These are phyloP conservation scores for Ichneumon xanthorius DNA, from an alignment of 2,888 invertebrate species.

Conservation along the genomic window DNA sequence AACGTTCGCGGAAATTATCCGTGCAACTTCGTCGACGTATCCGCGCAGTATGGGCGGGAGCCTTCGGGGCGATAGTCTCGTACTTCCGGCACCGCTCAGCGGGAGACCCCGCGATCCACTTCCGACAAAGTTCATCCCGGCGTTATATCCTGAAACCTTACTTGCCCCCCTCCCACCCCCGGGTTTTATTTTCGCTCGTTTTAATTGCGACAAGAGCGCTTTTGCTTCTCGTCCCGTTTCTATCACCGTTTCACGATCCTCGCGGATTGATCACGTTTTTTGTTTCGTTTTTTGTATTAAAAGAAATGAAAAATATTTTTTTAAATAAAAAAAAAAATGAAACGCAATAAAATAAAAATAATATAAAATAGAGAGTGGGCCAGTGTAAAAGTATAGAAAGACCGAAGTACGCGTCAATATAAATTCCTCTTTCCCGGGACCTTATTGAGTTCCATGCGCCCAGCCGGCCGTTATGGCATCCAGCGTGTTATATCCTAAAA, in stretches of 20 bases:
- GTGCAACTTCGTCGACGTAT: constrained; percentile 68
- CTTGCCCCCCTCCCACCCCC: constrained; percentile 31
- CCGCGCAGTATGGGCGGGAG: constrained; percentile 19
- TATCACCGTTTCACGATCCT: not conserved
- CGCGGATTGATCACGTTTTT: not conserved
- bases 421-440: constrained; percentile 1
- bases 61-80: constrained; percentile 44
- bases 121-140: constrained; percentile 58
- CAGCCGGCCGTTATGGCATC: not conserved
- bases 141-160: constrained; percentile 35
- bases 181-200: constrained; percentile 34
- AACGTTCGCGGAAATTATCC: constrained; percentile 79
- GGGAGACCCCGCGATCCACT: constrained; percentile 60
- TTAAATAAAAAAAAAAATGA: not conserved
- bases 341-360: not conserved
- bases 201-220: constrained; percentile 54
- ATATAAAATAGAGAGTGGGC: not conserved
- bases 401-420: not conserved
- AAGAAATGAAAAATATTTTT: not conserved
- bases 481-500: not conserved
- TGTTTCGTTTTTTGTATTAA: not conserved
- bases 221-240: not conserved
- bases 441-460: not conserved
- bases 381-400: not conserved
- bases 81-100: constrained; percentile 46